A percentile compares a stretch with the other conserved stretches of the same genome.
Conservation (phyloP, 2,888 invertebrate species). For the Lycaena phlaeas region DNA sequence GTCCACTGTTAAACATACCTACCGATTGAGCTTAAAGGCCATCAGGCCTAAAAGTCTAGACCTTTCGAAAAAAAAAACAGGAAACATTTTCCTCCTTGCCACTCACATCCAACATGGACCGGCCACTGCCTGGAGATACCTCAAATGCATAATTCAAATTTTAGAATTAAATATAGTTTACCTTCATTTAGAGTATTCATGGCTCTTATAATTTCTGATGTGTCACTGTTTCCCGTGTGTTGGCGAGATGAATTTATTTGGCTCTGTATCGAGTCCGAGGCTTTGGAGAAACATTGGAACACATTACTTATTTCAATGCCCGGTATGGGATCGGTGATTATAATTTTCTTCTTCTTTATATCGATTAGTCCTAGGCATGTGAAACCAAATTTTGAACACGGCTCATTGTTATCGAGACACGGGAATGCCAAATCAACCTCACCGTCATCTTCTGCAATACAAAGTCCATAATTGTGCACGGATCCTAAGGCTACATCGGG, state of each 20-base stretch:
- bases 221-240: constrained; percentile 58
- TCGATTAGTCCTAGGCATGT: constrained; percentile 90
- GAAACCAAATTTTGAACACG: constrained; percentile 94
- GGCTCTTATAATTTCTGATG: constrained; percentile 57
- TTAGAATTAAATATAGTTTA: no score
- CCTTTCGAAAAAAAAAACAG: no score
- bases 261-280: constrained; percentile 44
- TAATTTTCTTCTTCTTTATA: constrained; percentile 60
- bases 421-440: constrained; percentile 96
- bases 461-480: constrained; percentile 85
- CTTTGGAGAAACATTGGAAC: constrained; percentile 48
- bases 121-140: no score
- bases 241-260: constrained; percentile 47
- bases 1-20: no score
- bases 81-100: no score
- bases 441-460: constrained; percentile 97
- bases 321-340: constrained; percentile 44
- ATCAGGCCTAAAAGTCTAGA: no score
- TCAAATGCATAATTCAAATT: no score
- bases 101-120: no score
- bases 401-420: constrained; percentile 88
- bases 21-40: no score
- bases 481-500: constrained; percentile 76
- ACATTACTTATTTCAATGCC: constrained; percentile 46
- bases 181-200: constrained; percentile 64